Evolutionary conservation across 1,140 invertebrate genomes (phyloP), one percentile per base, ranked within the genome.

Genomic region (Bombus waltoni): DNA sequence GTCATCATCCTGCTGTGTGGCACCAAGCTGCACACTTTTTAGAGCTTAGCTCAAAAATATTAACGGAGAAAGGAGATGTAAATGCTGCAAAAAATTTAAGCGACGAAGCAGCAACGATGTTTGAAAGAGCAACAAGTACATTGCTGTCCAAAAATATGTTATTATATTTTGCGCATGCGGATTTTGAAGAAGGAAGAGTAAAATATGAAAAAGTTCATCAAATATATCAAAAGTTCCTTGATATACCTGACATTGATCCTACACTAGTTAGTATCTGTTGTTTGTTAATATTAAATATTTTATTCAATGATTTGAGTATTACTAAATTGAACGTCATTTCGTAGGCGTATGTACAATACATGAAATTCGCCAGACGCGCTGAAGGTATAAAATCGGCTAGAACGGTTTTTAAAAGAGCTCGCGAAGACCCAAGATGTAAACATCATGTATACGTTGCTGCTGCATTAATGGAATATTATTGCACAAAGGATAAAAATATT

Each of bases 381-480:
- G 99, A 99, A 96, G 99, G 99, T 59, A 99, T 99, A 65, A 99
- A 99, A 94, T 98, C 98, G 1, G 99, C 99, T 0, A 96, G 99
- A 89, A 97, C 97, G 28, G 97, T 99, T 44, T 99, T 99, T 92
- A 99, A 99, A 95, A 96, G 98, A 92, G 99, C 99, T 0, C 95
- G 99, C 71, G 99, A 99, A 94, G 99, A 99, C 94, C 92, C 96
- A 6, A 96, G 97, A 76, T 97, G 97, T 1, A 97, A 97, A 57
- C 98, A 98, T 95, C 99, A 99, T 93, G 98, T 99, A 66, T 99
- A 98, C 93, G 98, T 99, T 5, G 98, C 99, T 2, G 99, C 99
- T 28, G 99, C 99, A 1, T 95, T 99, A 0, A 99, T 99, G 98
- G 99, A 99, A 95, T 99, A 99, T 95, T 99, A 99, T 93, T 99